phyloP scores from a whole-genome alignment of 2,888 invertebrate species.

The Cephus rjabovi region DNA sequence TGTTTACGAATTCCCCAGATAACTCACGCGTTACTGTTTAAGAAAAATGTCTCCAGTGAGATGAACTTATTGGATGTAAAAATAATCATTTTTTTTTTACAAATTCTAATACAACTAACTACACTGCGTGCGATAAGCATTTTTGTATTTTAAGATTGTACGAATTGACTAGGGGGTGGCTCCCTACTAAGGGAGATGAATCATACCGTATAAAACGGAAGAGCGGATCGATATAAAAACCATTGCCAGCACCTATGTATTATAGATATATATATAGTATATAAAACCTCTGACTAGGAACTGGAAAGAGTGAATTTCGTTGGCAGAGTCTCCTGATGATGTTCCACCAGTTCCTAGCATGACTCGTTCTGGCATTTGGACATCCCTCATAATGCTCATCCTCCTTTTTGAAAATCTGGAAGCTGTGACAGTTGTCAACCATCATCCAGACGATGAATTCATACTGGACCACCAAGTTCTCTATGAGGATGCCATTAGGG shows the following conservation, averaged over 20 bases:
- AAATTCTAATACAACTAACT: background rate
- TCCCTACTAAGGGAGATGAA: conserved; percentile 1
- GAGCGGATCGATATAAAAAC: conserved; percentile 42
- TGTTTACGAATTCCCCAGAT: background rate
- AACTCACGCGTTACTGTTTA: background rate
- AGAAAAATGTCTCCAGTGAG: background rate
- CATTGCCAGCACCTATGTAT: conserved; percentile 1
- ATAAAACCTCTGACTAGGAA: background rate
- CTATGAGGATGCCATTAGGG: conserved; percentile 70
- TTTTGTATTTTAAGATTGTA: background rate
- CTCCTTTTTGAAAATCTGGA: conserved; percentile 40
- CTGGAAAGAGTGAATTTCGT: conserved; percentile 4
- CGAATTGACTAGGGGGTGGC: background rate
- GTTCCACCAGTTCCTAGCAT: conserved; percentile 43
- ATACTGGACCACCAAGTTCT: conserved; percentile 75
- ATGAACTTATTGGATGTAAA: no score
- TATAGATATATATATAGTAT: background rate
- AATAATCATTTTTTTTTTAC: background rate
- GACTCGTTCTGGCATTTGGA: conserved; percentile 42
- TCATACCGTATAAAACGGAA: conserved; percentile 31
- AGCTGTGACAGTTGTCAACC: conserved; percentile 56
- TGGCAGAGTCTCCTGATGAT: background rate
- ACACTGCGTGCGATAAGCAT: background rate
- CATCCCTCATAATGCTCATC: conserved; percentile 37
- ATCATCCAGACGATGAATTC: conserved; percentile 70